A percentile compares a stretch with the other conserved stretches of the same genome.
These are phyloP conservation scores for Xerus rutilus DNA, from an alignment of 2,797 vertebrate species.

Conservation along the genomic window DNA sequence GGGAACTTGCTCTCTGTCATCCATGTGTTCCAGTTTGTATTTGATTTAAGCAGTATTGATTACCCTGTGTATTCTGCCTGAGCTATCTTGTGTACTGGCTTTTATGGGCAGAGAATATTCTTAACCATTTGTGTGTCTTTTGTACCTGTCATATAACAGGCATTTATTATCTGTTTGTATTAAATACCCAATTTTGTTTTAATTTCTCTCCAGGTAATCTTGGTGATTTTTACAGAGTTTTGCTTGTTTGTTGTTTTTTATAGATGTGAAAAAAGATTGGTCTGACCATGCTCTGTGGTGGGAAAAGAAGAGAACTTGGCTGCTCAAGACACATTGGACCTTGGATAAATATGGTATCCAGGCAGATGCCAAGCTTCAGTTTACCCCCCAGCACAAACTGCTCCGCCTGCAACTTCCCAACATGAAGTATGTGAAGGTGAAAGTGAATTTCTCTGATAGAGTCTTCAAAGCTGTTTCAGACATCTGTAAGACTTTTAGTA, in stretches of 20 bases:
- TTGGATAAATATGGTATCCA: conserved; percentile 99
- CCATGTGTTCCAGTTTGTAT: neutral
- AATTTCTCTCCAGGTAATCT: conserved; percentile 50
- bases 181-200: conserved; percentile 35
- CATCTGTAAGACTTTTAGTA: conserved; percentile 99
- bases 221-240: conserved; percentile 43
- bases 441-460: conserved; percentile 99
- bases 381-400: conserved; percentile 99
- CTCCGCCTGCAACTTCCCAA: conserved; percentile 98
- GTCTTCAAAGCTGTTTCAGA: conserved; percentile 99
- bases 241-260: conserved; percentile 65
- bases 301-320: conserved; percentile 99
- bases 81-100: neutral
- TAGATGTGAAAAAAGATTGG: conserved; percentile 99
- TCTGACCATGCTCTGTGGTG: conserved; percentile 99
- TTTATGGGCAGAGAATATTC: neutral
- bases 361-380: conserved; percentile 97
- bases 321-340: conserved; percentile 99
- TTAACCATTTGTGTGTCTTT: conserved; percentile 36
- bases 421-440: conserved; percentile 99
- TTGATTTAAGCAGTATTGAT: neutral
- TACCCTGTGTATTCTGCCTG: neutral
- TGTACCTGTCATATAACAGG: neutral
- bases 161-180: neutral
- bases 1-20: neutral